Evolutionary conservation across 2,888 invertebrate species (phyloP).

Genomic region (Vanessa cardui): DNA sequence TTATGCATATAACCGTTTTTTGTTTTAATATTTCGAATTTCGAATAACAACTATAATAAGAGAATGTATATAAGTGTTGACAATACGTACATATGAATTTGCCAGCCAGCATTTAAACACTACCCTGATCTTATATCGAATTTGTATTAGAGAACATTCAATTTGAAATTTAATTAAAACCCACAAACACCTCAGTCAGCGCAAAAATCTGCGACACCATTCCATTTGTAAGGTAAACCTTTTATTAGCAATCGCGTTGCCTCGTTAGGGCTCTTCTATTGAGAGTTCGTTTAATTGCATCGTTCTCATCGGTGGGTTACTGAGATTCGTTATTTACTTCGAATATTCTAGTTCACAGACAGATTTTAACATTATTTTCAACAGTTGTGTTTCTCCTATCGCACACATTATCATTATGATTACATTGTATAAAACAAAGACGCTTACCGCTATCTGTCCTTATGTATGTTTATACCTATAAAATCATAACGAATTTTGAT

Average conservation of each 20-base stretch:
- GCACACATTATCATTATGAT: too few relatives aligned
- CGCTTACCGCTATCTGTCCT: too few relatives aligned
- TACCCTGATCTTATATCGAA: conserved; percentile 1
- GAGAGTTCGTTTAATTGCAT: conserved; percentile 27
- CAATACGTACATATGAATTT: neutral
- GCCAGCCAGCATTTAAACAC: neutral
- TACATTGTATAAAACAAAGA: too few relatives aligned
- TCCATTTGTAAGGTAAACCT: conserved; percentile 40
- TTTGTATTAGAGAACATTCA: conserved; percentile 2
- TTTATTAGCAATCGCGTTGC: conserved; percentile 36
- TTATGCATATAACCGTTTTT: too few relatives aligned
- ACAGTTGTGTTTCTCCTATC: neutral
- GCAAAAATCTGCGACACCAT: conserved; percentile 32
- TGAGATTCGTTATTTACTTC: conserved; percentile 13
- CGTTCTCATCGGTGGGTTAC: conserved; percentile 17
- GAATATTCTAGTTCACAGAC: conserved; percentile 1
- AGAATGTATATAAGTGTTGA: neutral
- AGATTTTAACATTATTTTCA: neutral
- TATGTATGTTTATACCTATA: too few relatives aligned
- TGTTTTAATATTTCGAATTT: neutral
- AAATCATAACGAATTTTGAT: too few relatives aligned
- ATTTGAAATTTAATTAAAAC: conserved; percentile 21
- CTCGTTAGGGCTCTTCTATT: conserved; percentile 33
- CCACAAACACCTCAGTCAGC: conserved; percentile 16
- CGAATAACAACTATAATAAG: neutral